These are phyloP conservation scores for Antennarius striatus DNA, from an alignment of 2,113 vertebrate genomes.

Conservation along the genomic window DNA sequence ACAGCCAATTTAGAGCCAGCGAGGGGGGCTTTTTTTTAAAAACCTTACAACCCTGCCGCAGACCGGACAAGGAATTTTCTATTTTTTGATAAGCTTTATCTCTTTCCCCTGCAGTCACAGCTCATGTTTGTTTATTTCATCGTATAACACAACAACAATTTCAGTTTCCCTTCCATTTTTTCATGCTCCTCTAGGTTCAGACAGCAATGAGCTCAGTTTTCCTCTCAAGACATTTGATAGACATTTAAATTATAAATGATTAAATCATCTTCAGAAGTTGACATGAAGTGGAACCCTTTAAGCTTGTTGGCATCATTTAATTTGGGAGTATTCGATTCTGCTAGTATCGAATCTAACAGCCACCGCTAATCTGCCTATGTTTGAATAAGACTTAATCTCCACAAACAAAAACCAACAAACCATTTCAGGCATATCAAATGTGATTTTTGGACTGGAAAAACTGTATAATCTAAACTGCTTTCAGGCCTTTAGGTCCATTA, in stretches of 20 bases:
- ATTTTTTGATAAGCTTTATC: constrained; percentile 20
- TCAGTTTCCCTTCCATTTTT: no score
- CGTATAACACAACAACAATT: neutral
- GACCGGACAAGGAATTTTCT: constrained; percentile 25
- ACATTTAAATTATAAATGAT: constrained; percentile 12
- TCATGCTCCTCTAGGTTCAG: no score
- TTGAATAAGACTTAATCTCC: constrained; percentile 22
- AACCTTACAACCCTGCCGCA: neutral
- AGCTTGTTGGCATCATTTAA: constrained; percentile 23
- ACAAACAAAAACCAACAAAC: constrained; percentile 15
- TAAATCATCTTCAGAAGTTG: constrained; percentile 25
- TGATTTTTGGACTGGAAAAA: constrained; percentile 28
- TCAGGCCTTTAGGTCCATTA: constrained; percentile 38
- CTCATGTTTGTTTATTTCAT: constrained; percentile 30
- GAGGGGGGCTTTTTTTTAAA: constrained; percentile 13
- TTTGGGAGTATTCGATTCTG: constrained; percentile 1
- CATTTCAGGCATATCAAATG: constrained; percentile 8
- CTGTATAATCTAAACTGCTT: constrained; percentile 4
- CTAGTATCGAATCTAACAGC: constrained; percentile 12
- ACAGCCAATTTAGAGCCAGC: constrained; percentile 29
- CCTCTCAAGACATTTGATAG: constrained; percentile 1
- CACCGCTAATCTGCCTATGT: constrained; percentile 7
- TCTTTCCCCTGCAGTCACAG: constrained; percentile 10
- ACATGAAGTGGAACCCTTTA: constrained; percentile 18
- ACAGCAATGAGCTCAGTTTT: neutral